phyloP scores from a whole-genome alignment of 2,797 vertebrate species.

The Tachyglossus aculeatus region DNA sequence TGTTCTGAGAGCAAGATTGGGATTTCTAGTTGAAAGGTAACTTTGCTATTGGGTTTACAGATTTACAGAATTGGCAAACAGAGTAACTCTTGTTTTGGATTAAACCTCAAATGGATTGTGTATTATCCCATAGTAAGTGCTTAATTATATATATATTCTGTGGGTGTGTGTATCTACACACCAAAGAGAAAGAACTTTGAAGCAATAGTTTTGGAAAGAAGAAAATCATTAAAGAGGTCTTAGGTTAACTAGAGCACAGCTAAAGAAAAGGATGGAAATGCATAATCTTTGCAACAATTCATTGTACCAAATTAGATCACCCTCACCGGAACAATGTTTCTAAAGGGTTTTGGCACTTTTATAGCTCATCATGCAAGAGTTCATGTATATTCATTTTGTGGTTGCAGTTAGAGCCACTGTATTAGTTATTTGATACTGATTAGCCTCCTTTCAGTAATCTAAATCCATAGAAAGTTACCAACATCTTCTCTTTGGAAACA shows the following conservation, averaged over 20 bases:
- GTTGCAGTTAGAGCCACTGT: conserved; percentile 29
- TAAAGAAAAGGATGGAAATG: neutral
- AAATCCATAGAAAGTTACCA: conserved; percentile 26
- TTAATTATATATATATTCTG: too few relatives aligned
- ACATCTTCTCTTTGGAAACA: conserved; percentile 29
- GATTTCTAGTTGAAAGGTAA: conserved; percentile 2
- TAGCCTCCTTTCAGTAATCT: conserved; percentile 11
- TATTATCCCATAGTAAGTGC: too few relatives aligned
- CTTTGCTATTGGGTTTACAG: neutral
- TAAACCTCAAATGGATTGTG: too few relatives aligned
- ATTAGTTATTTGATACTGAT: conserved; percentile 31
- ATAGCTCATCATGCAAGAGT: conserved; percentile 5
- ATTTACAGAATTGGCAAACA: too few relatives aligned
- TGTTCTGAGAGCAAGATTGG: neutral
- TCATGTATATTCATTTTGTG: conserved; percentile 3
- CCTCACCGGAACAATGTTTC: neutral
- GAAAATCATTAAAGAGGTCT: too few relatives aligned
- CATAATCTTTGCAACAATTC: too few relatives aligned
- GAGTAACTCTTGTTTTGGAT: too few relatives aligned
- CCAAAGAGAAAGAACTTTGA: too few relatives aligned
- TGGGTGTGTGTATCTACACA: too few relatives aligned
- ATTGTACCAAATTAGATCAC: neutral
- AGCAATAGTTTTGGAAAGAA: too few relatives aligned
- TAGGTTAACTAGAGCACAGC: neutral
- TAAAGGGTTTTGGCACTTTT: conserved; percentile 10